Conservation (phyloP, 1,140 invertebrate genomes). For the Rhopalosiphum padi region DNA sequence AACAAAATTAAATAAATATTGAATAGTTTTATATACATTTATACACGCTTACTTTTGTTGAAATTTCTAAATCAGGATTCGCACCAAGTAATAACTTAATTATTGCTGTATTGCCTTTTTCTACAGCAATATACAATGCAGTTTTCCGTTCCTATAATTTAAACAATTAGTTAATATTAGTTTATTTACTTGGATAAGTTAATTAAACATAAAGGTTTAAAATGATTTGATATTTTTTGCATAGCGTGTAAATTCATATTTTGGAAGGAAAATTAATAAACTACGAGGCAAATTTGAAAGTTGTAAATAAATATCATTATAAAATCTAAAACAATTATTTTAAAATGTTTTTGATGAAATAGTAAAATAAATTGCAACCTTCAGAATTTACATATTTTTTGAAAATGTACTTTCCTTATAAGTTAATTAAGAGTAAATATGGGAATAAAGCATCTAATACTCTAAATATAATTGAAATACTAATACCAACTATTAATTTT, state of each 20-base stretch:
- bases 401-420: neutral
- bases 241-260: neutral
- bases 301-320: neutral
- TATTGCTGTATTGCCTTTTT: slow-evolving; percentile 90
- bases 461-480: neutral
- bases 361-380: neutral
- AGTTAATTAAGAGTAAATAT: neutral
- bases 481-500: neutral
- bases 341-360: neutral
- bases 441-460: neutral
- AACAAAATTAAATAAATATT: slow-evolving; percentile 52
- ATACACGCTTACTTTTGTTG: slow-evolving; percentile 75
- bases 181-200: neutral
- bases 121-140: slow-evolving; percentile 94
- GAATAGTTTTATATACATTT: slow-evolving; percentile 33
- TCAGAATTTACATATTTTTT: neutral
- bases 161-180: slow-evolving; percentile 55
- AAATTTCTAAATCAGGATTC: slow-evolving; percentile 92
- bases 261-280: neutral
- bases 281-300: neutral
- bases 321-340: neutral
- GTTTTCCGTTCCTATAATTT: slow-evolving; percentile 85
- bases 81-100: slow-evolving; percentile 85
- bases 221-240: neutral
- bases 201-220: neutral